Percentiles rank a stretch among this genome's conserved stretches.
These are phyloP conservation scores for Triplophysa bombifrons DNA, from an alignment of 2,797 vertebrate genomes.

Conservation along the genomic window DNA sequence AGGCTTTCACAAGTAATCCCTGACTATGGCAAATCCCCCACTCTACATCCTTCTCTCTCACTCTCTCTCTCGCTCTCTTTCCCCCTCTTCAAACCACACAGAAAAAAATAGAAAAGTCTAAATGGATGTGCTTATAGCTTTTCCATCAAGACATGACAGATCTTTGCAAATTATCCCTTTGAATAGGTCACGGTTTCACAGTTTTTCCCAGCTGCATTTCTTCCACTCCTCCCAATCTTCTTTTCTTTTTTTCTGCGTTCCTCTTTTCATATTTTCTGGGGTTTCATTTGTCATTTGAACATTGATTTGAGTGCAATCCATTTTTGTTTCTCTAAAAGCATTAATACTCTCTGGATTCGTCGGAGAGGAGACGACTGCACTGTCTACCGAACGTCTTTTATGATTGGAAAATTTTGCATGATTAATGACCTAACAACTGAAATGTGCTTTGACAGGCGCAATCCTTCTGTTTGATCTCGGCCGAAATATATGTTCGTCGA, in stretches of 20 bases:
- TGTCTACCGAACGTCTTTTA: constrained; percentile 30
- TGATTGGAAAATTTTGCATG: constrained; percentile 46
- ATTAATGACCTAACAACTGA: constrained; percentile 41
- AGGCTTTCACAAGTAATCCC: constrained; percentile 62
- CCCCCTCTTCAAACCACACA: constrained; percentile 50
- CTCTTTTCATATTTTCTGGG: constrained; percentile 59
- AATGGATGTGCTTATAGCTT: constrained; percentile 67
- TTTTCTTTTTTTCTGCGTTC: constrained; percentile 42
- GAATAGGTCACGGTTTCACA: constrained; percentile 66
- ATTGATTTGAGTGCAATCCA: constrained; percentile 57
- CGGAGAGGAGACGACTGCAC: constrained; percentile 28
- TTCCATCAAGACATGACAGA: constrained; percentile 68
- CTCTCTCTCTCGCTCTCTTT: constrained; percentile 34
- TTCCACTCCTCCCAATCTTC: constrained; percentile 29
- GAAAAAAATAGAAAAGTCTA: constrained; percentile 56
- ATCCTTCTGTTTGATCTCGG: constrained; percentile 45
- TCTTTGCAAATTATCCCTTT: constrained; percentile 66
- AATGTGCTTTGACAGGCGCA: constrained; percentile 33
- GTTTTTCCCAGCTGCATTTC: constrained; percentile 58
- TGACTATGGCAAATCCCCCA: constrained; percentile 58
- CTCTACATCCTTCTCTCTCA: constrained; percentile 41
- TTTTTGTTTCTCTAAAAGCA: constrained; percentile 59
- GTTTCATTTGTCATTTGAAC: constrained; percentile 60
- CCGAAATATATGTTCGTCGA: constrained; percentile 25
- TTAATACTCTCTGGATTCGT: constrained; percentile 52